Percentiles rank a stretch among this genome's conserved stretches.
Conservation (phyloP, 2,113 vertebrate species). For the Bostrychus sinensis region DNA sequence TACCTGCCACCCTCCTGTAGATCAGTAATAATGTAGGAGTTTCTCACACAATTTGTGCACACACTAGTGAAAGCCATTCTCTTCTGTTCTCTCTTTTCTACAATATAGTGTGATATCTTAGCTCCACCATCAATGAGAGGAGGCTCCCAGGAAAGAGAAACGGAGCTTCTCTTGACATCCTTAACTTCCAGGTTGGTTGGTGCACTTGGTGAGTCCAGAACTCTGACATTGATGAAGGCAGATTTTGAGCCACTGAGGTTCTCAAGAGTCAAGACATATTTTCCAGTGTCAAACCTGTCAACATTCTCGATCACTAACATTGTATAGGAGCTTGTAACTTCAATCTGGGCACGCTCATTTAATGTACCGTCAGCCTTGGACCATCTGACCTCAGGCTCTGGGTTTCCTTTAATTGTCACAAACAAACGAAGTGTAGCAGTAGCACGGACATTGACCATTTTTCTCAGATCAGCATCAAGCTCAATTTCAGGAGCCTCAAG, state of each 20-base stretch:
- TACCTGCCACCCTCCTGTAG: conserved; percentile 92
- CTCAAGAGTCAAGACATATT: conserved; percentile 93
- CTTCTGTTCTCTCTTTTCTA: conserved; percentile 96
- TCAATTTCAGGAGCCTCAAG: conserved; percentile 95
- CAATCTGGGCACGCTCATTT: conserved; percentile 92
- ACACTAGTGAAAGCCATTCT: conserved; percentile 94
- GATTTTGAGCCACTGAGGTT: conserved; percentile 95
- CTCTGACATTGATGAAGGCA: conserved; percentile 95
- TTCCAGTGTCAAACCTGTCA: conserved; percentile 95
- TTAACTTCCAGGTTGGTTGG: conserved; percentile 89
- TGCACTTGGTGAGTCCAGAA: conserved; percentile 95
- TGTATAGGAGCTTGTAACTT: conserved; percentile 94
- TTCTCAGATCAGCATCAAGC: conserved; percentile 94
- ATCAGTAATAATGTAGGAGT: conserved; percentile 89
- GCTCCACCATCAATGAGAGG: conserved; percentile 96
- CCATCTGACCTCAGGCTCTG: conserved; percentile 98
- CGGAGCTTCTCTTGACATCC: conserved; percentile 92
- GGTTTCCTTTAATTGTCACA: conserved; percentile 95
- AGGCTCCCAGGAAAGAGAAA: conserved; percentile 91
- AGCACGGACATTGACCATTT: conserved; percentile 91
- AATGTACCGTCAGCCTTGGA: conserved; percentile 90
- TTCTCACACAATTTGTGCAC: conserved; percentile 92
- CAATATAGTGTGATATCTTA: conserved; percentile 96
- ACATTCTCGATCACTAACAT: conserved; percentile 97
- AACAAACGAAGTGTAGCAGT: conserved; percentile 90